phyloP scores from a whole-genome alignment of 2,797 vertebrate species.

The Nasua narica region DNA sequence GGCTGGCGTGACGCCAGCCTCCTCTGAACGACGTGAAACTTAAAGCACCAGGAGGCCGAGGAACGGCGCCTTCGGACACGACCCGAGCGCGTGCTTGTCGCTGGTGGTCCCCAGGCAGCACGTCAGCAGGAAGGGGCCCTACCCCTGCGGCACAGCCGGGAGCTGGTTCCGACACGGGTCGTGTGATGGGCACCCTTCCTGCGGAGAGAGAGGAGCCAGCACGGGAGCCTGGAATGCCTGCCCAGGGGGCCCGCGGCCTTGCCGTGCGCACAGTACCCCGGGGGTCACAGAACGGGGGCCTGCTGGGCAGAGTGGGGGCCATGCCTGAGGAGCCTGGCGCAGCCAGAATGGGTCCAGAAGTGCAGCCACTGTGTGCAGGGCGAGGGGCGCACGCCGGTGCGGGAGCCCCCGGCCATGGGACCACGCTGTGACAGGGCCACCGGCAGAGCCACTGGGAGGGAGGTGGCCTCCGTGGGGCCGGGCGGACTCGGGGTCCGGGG shows the following conservation, averaged over 20 bases:
- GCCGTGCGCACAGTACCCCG: rapidly evolving
- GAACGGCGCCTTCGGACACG: rapidly evolving
- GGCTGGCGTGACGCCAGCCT: rapidly evolving
- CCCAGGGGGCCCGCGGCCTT: too few relatives aligned
- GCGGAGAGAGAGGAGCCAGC: background rate
- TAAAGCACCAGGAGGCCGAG: rapidly evolving
- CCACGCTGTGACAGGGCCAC: background rate
- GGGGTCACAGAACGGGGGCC: background rate
- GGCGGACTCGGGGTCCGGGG: background rate
- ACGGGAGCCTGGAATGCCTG: background rate
- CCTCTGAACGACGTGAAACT: rapidly evolving
- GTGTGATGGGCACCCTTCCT: background rate
- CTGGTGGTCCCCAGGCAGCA: too few relatives aligned
- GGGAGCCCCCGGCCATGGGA: rapidly evolving
- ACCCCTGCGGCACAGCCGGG: rapidly evolving
- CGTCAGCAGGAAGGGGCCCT: rapidly evolving
- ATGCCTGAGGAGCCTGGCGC: background rate
- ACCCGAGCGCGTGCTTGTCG: rapidly evolving
- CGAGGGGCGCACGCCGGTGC: background rate
- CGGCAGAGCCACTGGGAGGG: background rate
- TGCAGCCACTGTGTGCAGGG: rapidly evolving
- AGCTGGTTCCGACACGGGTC: rapidly evolving
- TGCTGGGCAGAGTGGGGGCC: background rate
- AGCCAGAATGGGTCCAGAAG: background rate
- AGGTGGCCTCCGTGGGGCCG: background rate